Conservation (phyloP, 2,888 invertebrate genomes). For the Parascotia fuliginaria region DNA sequence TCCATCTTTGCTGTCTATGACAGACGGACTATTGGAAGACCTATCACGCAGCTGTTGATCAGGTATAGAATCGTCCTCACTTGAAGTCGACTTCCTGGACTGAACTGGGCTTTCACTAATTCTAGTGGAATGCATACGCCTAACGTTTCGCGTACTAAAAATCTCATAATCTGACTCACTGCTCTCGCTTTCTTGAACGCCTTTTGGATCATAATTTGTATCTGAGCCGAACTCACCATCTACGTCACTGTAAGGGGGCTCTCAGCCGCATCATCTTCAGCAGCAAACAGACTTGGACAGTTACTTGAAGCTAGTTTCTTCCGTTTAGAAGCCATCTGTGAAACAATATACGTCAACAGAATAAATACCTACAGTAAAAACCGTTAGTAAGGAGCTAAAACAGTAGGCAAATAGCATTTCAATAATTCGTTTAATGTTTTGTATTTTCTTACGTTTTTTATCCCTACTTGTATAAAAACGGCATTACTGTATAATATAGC, state of each 20-base stretch:
- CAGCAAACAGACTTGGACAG: not conserved
- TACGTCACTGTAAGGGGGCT: constrained; percentile 1
- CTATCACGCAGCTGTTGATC: too few species aligned
- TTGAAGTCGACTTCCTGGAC: too few species aligned
- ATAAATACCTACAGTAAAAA: constrained; percentile 1
- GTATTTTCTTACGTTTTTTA: not conserved
- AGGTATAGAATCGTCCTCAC: too few species aligned
- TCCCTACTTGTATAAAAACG: too few species aligned
- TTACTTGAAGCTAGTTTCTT: not conserved
- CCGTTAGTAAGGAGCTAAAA: constrained; percentile 1
- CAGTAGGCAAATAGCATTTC: constrained; percentile 4
- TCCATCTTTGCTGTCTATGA: too few species aligned
- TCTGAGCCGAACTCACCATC: constrained; percentile 4
- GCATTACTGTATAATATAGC: too few species aligned
- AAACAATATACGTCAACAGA: not conserved
- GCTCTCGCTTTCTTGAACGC: not conserved
- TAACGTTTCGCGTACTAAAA: too few species aligned
- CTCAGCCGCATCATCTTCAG: not conserved
- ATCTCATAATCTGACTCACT: not conserved
- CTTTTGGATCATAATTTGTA: not conserved
- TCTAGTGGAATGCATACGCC: too few species aligned
- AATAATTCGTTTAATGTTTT: not conserved
- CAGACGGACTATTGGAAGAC: too few species aligned
- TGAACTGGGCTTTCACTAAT: too few species aligned
- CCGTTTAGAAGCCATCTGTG: not conserved